These are phyloP conservation scores for Anarhynchus alexandrinus DNA, from an alignment of 2,113 vertebrate species.

Conservation along the genomic window DNA sequence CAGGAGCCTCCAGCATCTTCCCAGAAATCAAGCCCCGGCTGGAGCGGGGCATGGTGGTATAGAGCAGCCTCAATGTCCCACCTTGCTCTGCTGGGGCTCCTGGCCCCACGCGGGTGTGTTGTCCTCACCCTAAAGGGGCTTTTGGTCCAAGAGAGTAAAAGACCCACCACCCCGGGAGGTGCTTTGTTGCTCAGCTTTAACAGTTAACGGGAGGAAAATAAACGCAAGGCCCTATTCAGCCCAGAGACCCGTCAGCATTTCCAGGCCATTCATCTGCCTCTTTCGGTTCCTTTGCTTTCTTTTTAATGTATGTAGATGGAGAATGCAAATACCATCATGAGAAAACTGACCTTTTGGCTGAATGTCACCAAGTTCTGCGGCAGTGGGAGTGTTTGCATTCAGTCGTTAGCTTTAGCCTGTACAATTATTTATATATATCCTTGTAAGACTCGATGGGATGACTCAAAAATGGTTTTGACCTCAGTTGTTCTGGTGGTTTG, in stretches of 20 bases:
- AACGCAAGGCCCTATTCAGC: background rate
- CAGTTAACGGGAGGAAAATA: background rate
- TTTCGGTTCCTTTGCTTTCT: background rate
- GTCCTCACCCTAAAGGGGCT: background rate
- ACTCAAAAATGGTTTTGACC: background rate
- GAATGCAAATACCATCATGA: slow-evolving; percentile 58
- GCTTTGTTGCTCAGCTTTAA: background rate
- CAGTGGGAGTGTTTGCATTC: slow-evolving; percentile 52
- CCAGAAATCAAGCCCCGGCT: background rate
- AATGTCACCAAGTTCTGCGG: slow-evolving; percentile 56
- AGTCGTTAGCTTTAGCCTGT: slow-evolving; percentile 5
- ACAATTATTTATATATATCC: slow-evolving; percentile 10
- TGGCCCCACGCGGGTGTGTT: background rate
- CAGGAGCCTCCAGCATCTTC: background rate
- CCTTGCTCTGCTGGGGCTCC: background rate
- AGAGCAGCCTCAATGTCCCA: background rate
- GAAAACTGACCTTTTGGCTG: slow-evolving; percentile 60
- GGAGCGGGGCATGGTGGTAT: background rate
- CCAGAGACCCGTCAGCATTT: background rate
- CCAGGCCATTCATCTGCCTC: background rate
- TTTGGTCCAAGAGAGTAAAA: background rate
- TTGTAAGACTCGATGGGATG: background rate
- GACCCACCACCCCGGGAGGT: background rate
- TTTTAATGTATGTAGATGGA: slow-evolving; percentile 4
- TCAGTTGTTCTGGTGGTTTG: background rate